Evolutionary conservation across 2,797 vertebrate genomes (phyloP).

Genomic region (Bradypus variegatus): DNA sequence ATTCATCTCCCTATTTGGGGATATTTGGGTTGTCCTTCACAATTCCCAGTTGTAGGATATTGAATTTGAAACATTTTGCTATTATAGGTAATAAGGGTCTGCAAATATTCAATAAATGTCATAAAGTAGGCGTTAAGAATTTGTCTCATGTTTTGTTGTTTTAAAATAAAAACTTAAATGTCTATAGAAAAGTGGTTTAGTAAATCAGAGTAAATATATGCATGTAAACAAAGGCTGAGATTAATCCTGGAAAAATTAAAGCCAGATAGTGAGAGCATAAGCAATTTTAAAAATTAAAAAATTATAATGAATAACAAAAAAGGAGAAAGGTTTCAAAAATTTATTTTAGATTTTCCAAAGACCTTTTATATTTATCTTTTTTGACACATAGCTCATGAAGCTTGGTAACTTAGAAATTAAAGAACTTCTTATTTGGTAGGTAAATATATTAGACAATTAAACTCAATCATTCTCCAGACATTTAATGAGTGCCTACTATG

Average conservation of each 20-base stretch:
- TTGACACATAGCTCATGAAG: neutral
- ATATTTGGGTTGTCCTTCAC: neutral
- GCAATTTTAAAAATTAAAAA: constrained; percentile 12
- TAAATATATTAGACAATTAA: constrained; percentile 33
- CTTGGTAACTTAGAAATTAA: neutral
- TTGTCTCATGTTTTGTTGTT: neutral
- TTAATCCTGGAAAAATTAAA: constrained; percentile 15
- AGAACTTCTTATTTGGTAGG: neutral
- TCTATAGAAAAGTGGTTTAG: constrained; percentile 23
- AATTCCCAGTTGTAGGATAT: neutral
- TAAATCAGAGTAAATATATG: constrained; percentile 20
- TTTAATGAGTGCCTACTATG: neutral
- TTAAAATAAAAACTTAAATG: constrained; percentile 2
- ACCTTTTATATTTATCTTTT: neutral
- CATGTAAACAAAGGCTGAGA: neutral
- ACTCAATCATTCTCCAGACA: neutral
- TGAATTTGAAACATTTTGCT: neutral
- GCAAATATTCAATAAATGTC: neutral
- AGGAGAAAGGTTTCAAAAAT: neutral
- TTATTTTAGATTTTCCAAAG: neutral
- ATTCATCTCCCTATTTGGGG: neutral
- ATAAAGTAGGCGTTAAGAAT: neutral
- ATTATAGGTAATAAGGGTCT: neutral
- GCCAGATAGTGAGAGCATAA: neutral
- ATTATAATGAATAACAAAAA: neutral